Percentiles rank a stretch among this genome's conserved stretches.
phyloP scores from a whole-genome alignment of 2,113 vertebrate genomes.

The Neodontobutis hainanensis region DNA sequence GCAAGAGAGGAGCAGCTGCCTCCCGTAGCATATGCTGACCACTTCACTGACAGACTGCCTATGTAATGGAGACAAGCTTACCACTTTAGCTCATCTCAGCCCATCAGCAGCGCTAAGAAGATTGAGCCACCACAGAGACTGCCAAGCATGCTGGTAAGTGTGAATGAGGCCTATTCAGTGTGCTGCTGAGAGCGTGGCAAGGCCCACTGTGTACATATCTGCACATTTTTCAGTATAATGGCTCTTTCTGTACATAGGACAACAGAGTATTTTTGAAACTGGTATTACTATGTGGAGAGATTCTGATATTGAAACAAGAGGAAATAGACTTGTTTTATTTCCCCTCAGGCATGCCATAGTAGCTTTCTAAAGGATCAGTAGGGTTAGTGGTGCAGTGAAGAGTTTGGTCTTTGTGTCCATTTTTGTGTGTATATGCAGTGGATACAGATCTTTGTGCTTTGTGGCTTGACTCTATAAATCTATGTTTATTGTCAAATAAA shows the following conservation, averaged over 20 bases:
- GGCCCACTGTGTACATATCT: slow-evolving; percentile 38
- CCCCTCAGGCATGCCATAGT: slow-evolving; percentile 21
- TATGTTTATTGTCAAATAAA: not conserved
- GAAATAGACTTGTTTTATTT: slow-evolving; percentile 48
- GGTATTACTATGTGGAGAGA: slow-evolving; percentile 31
- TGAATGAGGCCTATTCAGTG: slow-evolving; percentile 68
- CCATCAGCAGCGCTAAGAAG: slow-evolving; percentile 61
- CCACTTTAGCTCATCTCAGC: slow-evolving; percentile 63
- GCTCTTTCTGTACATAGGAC: slow-evolving; percentile 25
- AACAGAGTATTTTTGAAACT: not conserved
- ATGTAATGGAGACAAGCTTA: slow-evolving; percentile 59
- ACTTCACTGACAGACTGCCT: slow-evolving; percentile 54
- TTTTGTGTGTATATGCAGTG: slow-evolving; percentile 24
- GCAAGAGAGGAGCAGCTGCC: slow-evolving; percentile 50
- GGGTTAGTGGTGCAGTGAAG: slow-evolving; percentile 30
- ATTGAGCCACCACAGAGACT: slow-evolving; percentile 52
- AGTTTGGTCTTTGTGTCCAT: not conserved
- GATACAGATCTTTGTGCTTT: slow-evolving; percentile 4
- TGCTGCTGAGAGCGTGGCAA: slow-evolving; percentile 29
- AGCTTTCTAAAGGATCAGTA: slow-evolving; percentile 40
- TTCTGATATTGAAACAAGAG: slow-evolving; percentile 35
- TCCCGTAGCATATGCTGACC: slow-evolving; percentile 59
- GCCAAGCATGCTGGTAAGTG: slow-evolving; percentile 77
- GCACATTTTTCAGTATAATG: slow-evolving; percentile 42
- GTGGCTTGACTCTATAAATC: not conserved